phyloP scores from a whole-genome alignment of 2,113 vertebrate genomes.

The Parus major region DNA sequence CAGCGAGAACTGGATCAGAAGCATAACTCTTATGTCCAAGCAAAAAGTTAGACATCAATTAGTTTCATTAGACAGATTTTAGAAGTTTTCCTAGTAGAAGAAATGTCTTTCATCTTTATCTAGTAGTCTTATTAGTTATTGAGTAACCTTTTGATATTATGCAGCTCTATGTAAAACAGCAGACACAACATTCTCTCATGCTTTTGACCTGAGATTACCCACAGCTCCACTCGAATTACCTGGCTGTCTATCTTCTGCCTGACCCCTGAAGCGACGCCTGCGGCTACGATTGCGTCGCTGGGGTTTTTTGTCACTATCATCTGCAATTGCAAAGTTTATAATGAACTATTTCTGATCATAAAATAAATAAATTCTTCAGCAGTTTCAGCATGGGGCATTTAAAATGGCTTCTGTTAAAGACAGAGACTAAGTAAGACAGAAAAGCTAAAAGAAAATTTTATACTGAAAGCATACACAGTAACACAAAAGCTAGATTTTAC shows the following conservation, averaged over 20 bases:
- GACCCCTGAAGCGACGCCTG: conserved; percentile 90
- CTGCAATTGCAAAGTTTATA: conserved; percentile 87
- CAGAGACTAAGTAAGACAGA: conserved; percentile 53
- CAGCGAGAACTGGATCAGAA: background rate
- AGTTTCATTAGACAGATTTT: conserved; percentile 73
- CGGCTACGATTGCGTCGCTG: conserved; percentile 98
- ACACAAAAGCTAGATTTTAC: conserved; percentile 19
- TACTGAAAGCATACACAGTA: conserved; percentile 48
- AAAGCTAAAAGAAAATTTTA: conserved; percentile 41
- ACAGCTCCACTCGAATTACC: conserved; percentile 85
- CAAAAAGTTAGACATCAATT: conserved; percentile 70
- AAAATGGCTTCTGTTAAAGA: conserved; percentile 61
- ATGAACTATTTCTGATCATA: conserved; percentile 76
- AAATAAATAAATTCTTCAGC: conserved; percentile 62
- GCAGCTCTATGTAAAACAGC: conserved; percentile 75
- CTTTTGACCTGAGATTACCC: conserved; percentile 74
- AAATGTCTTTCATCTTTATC: conserved; percentile 59
- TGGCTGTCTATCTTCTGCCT: conserved; percentile 98
- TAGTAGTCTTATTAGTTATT: conserved; percentile 76
- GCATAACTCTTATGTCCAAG: conserved; percentile 33
- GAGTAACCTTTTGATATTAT: conserved; percentile 71
- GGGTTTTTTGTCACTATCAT: conserved; percentile 93
- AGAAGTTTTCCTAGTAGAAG: conserved; percentile 41
- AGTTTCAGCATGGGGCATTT: conserved; percentile 63
- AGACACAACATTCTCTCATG: conserved; percentile 81